phyloP scores from a whole-genome alignment of 1,140 invertebrate genomes.

The Meloidogyne floridensis region DNA sequence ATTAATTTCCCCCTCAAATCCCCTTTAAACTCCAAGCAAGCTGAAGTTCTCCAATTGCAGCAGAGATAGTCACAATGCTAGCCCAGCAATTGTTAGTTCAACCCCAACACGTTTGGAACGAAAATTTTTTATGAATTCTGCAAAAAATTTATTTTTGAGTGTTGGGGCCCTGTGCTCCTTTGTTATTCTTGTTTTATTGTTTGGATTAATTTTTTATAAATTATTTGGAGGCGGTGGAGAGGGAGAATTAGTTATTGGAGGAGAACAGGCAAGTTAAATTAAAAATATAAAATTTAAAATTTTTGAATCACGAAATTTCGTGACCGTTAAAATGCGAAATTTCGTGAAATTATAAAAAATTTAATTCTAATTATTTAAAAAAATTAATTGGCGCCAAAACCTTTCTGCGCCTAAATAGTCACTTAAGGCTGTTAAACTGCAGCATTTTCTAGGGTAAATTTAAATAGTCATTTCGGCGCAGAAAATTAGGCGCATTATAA shows the following conservation, averaged over 20 bases:
- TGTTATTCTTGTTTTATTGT: conserved; percentile 18
- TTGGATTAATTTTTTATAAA: conserved; percentile 34
- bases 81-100: not conserved
- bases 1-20: too few relatives aligned
- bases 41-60: not conserved
- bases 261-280: not conserved
- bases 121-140: conserved; percentile 10
- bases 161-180: conserved; percentile 27
- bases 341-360: too few relatives aligned
- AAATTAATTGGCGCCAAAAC: too few relatives aligned
- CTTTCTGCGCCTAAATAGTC: too few relatives aligned
- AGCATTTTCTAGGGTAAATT: too few relatives aligned
- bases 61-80: not conserved
- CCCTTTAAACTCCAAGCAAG: not conserved
- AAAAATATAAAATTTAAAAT: not conserved
- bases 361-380: too few relatives aligned
- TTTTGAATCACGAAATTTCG: not conserved
- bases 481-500: too few relatives aligned
- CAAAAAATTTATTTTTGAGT: conserved; percentile 22
- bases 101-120: not conserved
- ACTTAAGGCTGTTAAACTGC: too few relatives aligned
- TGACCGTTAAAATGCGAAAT: too few relatives aligned
- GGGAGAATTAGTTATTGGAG: not conserved
- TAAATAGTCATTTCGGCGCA: too few relatives aligned
- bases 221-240: not conserved